These are phyloP conservation scores for Zaprionus obscuricornis DNA, from an alignment of 2,888 invertebrate genomes.

Conservation along the genomic window DNA sequence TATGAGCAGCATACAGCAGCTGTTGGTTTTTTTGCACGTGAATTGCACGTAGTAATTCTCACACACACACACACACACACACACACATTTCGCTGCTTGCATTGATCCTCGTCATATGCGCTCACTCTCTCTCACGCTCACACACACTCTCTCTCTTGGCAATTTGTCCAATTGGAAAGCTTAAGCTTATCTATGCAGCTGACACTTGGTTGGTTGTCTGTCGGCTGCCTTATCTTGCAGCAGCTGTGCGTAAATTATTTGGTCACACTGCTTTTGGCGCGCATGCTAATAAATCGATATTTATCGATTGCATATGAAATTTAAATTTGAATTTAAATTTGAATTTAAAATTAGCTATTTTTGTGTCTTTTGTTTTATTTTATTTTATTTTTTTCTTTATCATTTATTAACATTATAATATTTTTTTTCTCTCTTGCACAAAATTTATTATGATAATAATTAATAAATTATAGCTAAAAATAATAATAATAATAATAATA, in stretches of 20 bases:
- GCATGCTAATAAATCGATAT: no score
- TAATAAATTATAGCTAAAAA: constrained; percentile 68
- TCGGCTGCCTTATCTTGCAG: constrained; percentile 44
- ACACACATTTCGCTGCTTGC: no score
- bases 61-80: no score
- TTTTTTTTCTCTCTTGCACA: constrained; percentile 55
- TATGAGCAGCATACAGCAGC: constrained; percentile 44
- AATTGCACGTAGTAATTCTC: no score
- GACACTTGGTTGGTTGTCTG: constrained; percentile 38
- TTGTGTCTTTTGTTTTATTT: constrained; percentile 22
- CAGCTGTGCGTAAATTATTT: no score
- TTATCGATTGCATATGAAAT: constrained; percentile 26
- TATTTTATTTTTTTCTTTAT: background rate
- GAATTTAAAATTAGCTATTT: constrained; percentile 2
- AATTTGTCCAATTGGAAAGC: constrained; percentile 49
- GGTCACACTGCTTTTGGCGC: no score
- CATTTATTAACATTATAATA: constrained; percentile 26
- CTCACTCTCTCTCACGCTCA: no score
- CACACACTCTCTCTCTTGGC: no score
- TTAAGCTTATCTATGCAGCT: constrained; percentile 48
- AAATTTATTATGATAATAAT: constrained; percentile 41
- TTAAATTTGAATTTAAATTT: constrained; percentile 1
- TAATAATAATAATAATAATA: constrained; percentile 53
- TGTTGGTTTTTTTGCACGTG: constrained; percentile 57
- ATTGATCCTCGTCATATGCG: no score